Evolutionary conservation across 2,797 vertebrate species (phyloP), one percentile per base, ranked within the genome.

Genomic region (Cephalopachus bancanus): DNA sequence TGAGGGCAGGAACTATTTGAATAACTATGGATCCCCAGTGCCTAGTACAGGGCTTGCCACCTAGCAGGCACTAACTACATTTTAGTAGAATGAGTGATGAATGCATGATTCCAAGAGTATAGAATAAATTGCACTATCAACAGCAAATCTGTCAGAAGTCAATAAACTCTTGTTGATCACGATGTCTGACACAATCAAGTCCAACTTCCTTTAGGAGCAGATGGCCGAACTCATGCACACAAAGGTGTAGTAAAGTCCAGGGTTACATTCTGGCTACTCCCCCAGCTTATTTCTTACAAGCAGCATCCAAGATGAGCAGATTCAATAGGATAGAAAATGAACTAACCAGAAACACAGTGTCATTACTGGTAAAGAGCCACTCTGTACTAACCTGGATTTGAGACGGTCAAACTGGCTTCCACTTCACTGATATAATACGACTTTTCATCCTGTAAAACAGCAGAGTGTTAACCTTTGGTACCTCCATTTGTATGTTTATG

Each of bases 351-450:
- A n/a, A 57, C 0, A 28, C 1, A n/a, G 15, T 0, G 1, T 75
- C 55, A 53, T 28, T 0, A 0, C 53, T 7, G 10, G 7, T 62
- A 10, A 22, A 67, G 49, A 96, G 98, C 97, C 98, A 98, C 98
- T 98, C 64, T 96, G 5, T 92, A 98, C 94, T 98, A 97, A 99
- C 99, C 99, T 98, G 97, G 93, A 49, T 98, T 98, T 65, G 97
- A 72, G 83, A 99, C 92, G 19, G 60, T 97, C 95, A 99, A 64
- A 33, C 75, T 92, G 83, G 98, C 98, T 37, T 86, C 98, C 91
- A 99, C 65, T 49, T 88, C 97, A 91, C 72, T 97, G 91, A 99
- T 97, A 26, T 98, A 99, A 93, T 99, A 99, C 0, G 53, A 1
- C 1, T 98, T 95, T 57, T 97, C 98, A 72, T 99, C 95, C 99